Evolutionary conservation across 1,140 invertebrate genomes (phyloP).

Genomic region (Ylistrum balloti): DNA sequence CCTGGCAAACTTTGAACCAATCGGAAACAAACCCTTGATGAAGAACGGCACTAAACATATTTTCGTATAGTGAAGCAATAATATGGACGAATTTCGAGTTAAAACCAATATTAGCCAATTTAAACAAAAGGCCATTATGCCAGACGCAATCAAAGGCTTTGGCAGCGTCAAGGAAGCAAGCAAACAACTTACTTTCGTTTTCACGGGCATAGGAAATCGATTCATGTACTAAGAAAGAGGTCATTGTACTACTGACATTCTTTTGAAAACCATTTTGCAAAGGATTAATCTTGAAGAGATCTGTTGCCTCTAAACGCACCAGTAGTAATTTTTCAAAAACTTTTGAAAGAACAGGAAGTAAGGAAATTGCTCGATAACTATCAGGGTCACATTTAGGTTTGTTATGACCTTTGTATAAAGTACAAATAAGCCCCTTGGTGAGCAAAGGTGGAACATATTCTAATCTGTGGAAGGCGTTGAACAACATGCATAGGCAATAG

Average conservation of each 20-base stretch:
- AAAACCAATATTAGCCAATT: background rate
- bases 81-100: background rate
- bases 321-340: background rate
- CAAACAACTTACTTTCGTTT: background rate
- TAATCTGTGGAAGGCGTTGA: background rate
- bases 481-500: background rate
- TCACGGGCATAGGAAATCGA: background rate
- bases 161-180: background rate
- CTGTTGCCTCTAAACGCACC: background rate
- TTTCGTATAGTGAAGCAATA: background rate
- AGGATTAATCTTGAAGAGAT: background rate
- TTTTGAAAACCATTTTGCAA: background rate
- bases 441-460: background rate
- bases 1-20: background rate
- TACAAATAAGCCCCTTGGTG: background rate
- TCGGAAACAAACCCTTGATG: background rate
- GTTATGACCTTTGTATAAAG: background rate
- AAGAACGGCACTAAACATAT: background rate
- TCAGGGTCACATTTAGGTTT: background rate
- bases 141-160: background rate
- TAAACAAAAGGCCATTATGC: background rate
- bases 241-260: background rate
- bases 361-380: background rate
- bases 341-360: background rate
- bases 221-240: background rate